Evolutionary conservation across 1,140 invertebrate species (phyloP), one percentile per base, ranked within the genome.

Genomic region (Lasioglossum baleicum): DNA sequence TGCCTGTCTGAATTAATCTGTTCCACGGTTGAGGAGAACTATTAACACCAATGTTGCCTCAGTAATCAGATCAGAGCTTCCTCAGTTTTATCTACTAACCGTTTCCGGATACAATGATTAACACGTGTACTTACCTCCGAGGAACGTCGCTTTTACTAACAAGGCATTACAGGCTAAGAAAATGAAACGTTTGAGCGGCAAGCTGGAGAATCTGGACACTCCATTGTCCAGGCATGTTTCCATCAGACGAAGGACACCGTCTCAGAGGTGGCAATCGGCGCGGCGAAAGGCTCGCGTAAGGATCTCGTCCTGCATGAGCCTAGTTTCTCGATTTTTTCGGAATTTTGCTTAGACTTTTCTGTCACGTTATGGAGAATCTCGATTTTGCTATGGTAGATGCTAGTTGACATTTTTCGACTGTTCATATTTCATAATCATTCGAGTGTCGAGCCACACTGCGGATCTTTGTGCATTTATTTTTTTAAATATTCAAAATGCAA

Each of bases 271-370:
- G 92, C 92, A 93, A 83, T 93, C 92, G 31, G 92, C 92, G 66
- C 87, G 92, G 22, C 90, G 91, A 69, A 93, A 93, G 88, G 92
- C 92, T 88, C 92, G 91, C 79, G 92, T 93, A 93, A 93, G 92
- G 88, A 89, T 86, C 71, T 67, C 20, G 40, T 85, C 80, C 64
- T 80, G 85, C 84, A 88, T 88, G 86, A 85, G 78, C 73, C 56
- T 35, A 58, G 20, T 8, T 58, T 7, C 7, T n/a, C 83, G 58
- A 79, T 15, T 73, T 31, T 68, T 63, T 48, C 10, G 44, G 42
- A 3, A 58, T n/a, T 15, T 42, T 11, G n/a, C 42, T 75, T 68
- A 22, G 17, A 74, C 67, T 7, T 67, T 48, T 58, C 0, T 0
- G n/a, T 61, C 15, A 17, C 2, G 13, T 67, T 60, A 58, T n/a